These are phyloP conservation scores for Quadroppia sp. DNA, from an alignment of 2,888 invertebrate species.

Conservation along the genomic window DNA sequence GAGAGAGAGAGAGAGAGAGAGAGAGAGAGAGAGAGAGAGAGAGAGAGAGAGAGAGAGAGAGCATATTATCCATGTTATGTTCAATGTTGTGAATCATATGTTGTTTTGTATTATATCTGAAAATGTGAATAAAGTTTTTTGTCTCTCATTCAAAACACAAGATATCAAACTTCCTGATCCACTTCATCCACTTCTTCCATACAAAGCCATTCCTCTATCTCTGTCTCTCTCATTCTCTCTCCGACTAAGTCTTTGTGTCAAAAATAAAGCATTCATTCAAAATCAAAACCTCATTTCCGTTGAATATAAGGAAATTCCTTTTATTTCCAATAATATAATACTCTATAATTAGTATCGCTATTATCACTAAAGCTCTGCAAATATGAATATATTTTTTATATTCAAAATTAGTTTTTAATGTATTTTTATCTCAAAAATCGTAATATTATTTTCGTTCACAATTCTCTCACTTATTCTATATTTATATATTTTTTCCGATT, in stretches of 20 bases:
- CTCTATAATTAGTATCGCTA: not conserved
- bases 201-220: too few relatives aligned
- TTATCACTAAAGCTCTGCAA: not conserved
- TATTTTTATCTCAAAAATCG: not conserved
- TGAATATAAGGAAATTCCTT: not conserved
- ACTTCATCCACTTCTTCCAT: not conserved
- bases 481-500: not conserved
- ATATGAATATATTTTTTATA: not conserved
- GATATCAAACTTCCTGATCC: slow-evolving; percentile 23
- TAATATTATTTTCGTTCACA: not conserved
- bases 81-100: slow-evolving; percentile 15
- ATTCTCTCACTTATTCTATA: not conserved
- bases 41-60: slow-evolving; percentile 1
- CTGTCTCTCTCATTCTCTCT: not conserved
- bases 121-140: slow-evolving; percentile 12
- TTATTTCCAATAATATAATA: slow-evolving; percentile 2
- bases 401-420: not conserved
- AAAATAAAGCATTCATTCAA: not conserved
- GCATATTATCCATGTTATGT: slow-evolving; percentile 11
- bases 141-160: slow-evolving; percentile 13
- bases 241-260: slow-evolving; percentile 20
- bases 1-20: too few relatives aligned
- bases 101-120: too few relatives aligned
- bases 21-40: too few relatives aligned
- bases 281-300: slow-evolving; percentile 26